These are phyloP conservation scores for Bombus superbus DNA, from an alignment of 1,140 invertebrate species.

Conservation along the genomic window DNA sequence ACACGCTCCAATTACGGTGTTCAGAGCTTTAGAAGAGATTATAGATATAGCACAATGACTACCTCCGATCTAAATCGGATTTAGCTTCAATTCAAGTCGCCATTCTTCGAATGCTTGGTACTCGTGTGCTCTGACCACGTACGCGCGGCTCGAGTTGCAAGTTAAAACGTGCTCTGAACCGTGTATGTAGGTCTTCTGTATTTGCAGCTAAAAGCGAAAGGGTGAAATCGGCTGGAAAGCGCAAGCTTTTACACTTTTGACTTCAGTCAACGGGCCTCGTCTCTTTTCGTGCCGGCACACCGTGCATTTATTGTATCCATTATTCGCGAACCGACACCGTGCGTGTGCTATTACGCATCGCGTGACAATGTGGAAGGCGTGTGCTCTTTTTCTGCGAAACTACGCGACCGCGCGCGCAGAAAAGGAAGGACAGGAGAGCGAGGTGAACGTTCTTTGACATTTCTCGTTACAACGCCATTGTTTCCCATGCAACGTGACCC, in stretches of 20 bases:
- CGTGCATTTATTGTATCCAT: conserved; percentile 52
- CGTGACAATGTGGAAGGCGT: conserved; percentile 36
- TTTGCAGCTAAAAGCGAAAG: conserved; percentile 65
- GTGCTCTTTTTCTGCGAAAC: neutral
- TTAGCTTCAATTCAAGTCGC: conserved; percentile 59
- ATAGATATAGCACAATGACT: conserved; percentile 64
- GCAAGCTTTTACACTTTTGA: conserved; percentile 70
- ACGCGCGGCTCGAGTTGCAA: conserved; percentile 28
- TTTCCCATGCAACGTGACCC: neutral
- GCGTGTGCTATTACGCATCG: conserved; percentile 48
- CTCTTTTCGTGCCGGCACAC: conserved; percentile 5
- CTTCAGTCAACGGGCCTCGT: conserved; percentile 42
- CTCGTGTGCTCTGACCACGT: conserved; percentile 56
- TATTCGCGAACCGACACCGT: conserved; percentile 23
- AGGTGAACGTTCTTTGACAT: conserved; percentile 37
- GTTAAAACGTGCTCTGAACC: conserved; percentile 61
- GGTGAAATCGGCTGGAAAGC: conserved; percentile 66
- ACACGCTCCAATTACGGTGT: conserved; percentile 68
- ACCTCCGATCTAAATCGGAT: conserved; percentile 66
- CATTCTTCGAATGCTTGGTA: conserved; percentile 51
- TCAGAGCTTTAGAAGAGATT: conserved; percentile 58
- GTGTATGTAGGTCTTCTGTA: conserved; percentile 53
- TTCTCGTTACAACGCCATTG: conserved; percentile 13
- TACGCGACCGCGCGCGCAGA: neutral
- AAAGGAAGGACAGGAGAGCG: neutral